Conservation (phyloP, 2,797 vertebrate species). For the Syngnathus acus region DNA sequence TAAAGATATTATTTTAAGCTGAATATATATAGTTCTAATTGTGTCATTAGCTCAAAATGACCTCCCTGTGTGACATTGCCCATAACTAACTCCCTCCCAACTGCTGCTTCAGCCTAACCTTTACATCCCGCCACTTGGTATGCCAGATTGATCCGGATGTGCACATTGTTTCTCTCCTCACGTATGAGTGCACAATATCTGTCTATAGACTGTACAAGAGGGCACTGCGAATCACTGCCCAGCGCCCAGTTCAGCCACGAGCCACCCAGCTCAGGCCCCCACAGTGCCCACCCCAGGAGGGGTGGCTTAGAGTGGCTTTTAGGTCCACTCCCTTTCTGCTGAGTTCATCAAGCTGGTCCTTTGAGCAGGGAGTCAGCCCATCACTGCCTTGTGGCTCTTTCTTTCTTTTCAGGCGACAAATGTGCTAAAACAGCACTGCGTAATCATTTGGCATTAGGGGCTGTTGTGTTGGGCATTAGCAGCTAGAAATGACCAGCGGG, state of each 20-base stretch:
- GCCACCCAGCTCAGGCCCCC: constrained; percentile 43
- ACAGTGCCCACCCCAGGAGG: constrained; percentile 39
- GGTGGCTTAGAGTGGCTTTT: constrained; percentile 65
- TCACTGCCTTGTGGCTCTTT: constrained; percentile 60
- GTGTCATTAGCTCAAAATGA: background rate
- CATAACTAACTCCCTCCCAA: background rate
- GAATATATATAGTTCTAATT: background rate
- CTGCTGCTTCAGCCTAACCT: constrained; percentile 6
- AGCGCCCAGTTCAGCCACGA: constrained; percentile 30
- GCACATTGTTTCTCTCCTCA: constrained; percentile 25
- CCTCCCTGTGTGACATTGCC: background rate
- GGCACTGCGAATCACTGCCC: constrained; percentile 41
- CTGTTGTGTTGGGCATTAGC: constrained; percentile 78
- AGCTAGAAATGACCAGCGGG: constrained; percentile 69
- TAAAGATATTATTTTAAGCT: background rate
- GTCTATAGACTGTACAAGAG: constrained; percentile 38
- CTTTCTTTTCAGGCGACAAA: constrained; percentile 69
- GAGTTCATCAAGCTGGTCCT: constrained; percentile 74
- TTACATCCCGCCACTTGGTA: constrained; percentile 8
- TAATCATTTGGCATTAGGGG: constrained; percentile 76
- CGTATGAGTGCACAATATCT: constrained; percentile 49
- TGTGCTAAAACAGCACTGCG: constrained; percentile 75
- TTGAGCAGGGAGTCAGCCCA: constrained; percentile 63
- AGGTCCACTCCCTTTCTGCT: constrained; percentile 70
- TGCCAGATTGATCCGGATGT: constrained; percentile 18